Evolutionary conservation across 2,113 vertebrate species (phyloP), one percentile per base, ranked within the genome.

Genomic region (Amazona guildingii): DNA sequence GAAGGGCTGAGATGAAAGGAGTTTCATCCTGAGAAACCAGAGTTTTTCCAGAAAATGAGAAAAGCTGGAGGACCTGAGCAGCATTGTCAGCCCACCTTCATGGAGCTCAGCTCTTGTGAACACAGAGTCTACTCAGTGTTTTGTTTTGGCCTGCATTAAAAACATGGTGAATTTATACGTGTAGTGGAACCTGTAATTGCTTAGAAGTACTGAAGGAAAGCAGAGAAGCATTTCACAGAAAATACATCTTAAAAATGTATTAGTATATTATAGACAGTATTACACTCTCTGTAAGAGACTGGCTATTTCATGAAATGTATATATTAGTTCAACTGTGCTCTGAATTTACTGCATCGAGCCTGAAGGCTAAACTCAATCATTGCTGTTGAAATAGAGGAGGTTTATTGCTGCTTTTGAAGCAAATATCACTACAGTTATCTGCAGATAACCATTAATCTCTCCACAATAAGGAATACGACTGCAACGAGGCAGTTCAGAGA

Each of bases 181-280:
- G 29, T 67, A 43, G 27, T 9, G 62, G 79, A 79, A 86, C 39
- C 15, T 27, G 39, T 37, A 91, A 46, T 68, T 81, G 35, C 29
- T 89, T 66, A 89, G 91, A 73, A 90, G 35, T 44, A 80, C 16
- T 75, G 69, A 88, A 83, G 63, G 37, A 68, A 83, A 92, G 35
- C 48, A 84, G 28, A 27, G 68, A 80, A 82, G 68, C 41, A 64
- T 64, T 92, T 90, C 15, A 75, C 51, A 86, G n/a, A 69, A 93
- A 91, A 90, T 23, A 85, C 68, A n/a, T 86, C 76, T 90, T 67
- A 73, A 83, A 94, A 93, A 70, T 62, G 2, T 72, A 68, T 91
- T 86, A 73, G 57, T 68, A 66, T 49, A n/a, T 69, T 88, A 68
- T 2, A 79, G 81, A 68, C 39, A 61, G 23, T 51, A 79, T 78